Evolutionary conservation across 2,797 vertebrate species (phyloP).

Genomic region (Pipistrellus kuhlii): DNA sequence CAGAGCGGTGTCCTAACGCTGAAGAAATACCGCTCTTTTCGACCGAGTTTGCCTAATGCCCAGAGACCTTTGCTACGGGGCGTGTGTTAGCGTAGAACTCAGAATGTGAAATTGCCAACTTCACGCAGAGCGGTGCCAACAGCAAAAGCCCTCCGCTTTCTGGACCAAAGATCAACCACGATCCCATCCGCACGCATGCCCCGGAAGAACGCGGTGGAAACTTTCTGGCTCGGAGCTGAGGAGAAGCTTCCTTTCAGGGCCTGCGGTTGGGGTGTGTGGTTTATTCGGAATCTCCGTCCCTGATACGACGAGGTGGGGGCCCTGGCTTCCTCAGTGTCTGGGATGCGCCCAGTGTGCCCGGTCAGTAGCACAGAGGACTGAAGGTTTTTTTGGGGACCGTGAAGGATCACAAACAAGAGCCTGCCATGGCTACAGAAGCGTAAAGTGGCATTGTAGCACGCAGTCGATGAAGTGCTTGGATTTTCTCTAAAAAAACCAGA

Average conservation of each 20-base stretch:
- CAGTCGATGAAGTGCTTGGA: neutral
- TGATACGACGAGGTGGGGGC: neutral
- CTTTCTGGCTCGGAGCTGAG: neutral
- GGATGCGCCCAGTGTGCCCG: neutral
- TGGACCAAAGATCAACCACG: conserved; percentile 10
- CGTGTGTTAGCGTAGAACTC: neutral
- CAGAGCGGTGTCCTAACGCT: neutral
- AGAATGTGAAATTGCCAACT: neutral
- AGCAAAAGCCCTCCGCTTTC: neutral
- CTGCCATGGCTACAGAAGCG: neutral
- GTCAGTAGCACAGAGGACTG: neutral
- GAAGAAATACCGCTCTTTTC: conserved; percentile 62
- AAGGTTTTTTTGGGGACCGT: neutral
- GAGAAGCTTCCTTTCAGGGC: neutral
- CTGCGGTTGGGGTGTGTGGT: neutral
- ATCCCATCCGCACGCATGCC: neutral
- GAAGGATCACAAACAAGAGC: neutral
- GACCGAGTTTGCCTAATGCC: neutral
- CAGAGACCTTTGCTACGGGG: conserved; percentile 14
- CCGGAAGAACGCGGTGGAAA: neutral
- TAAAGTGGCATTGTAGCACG: neutral
- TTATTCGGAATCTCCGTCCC: neutral
- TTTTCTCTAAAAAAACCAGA: neutral
- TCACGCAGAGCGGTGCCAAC: conserved; percentile 27
- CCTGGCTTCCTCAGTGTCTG: neutral